These are phyloP conservation scores for Todiramphus chloris DNA, from an alignment of 2,113 vertebrate genomes.

Conservation along the genomic window DNA sequence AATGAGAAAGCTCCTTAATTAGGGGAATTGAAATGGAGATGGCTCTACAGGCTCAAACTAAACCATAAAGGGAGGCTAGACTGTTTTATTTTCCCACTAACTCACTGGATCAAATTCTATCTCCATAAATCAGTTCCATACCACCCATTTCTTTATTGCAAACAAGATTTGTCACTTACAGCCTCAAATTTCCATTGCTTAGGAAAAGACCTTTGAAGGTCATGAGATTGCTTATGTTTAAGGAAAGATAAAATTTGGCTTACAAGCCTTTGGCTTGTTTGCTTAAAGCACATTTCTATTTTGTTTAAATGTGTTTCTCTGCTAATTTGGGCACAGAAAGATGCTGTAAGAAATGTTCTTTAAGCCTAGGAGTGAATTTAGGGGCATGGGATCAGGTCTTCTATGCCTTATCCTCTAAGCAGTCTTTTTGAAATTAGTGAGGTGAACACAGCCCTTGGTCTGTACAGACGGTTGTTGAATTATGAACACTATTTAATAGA, in stretches of 20 bases:
- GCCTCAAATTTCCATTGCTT: neutral
- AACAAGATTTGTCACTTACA: neutral
- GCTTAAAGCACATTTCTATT: neutral
- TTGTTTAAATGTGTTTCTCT: neutral
- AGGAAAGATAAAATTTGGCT: neutral
- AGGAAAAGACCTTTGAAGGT: slow-evolving; percentile 1
- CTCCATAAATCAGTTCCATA: neutral
- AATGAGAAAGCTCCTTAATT: slow-evolving; percentile 38
- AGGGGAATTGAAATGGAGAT: slow-evolving; percentile 33
- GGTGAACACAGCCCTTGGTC: neutral
- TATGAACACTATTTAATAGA: slow-evolving; percentile 7
- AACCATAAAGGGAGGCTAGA: neutral
- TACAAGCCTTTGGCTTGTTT: neutral
- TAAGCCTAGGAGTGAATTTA: neutral
- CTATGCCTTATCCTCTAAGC: neutral
- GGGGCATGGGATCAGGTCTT: neutral
- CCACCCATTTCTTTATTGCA: slow-evolving; percentile 1
- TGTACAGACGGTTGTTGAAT: neutral
- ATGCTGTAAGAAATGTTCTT: neutral
- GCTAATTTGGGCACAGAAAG: neutral
- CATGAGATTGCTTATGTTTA: neutral
- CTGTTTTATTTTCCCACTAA: neutral
- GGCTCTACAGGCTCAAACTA: neutral
- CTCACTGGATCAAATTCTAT: slow-evolving; percentile 1
- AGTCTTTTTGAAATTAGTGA: neutral